Base-by-base conservation (phyloP, 2,888 invertebrate genomes). In the Dione vanillae region DNA sequence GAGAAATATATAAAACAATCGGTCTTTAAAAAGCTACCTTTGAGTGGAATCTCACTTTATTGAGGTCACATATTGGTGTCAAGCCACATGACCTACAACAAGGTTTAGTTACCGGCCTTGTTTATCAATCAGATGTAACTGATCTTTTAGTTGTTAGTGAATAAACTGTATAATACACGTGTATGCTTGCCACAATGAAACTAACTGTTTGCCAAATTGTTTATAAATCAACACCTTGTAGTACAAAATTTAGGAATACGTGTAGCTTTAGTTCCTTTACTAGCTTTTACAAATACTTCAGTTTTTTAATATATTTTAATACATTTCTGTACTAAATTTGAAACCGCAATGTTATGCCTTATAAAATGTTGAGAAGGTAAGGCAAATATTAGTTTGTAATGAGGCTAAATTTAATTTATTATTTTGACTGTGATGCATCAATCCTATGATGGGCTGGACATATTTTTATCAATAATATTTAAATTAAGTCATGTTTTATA, bases 41-140 rank as follows among this genome's bases (percentile, higher is more conserved):
- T 79, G 84, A 83, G 85, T 87, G 89, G 90, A 91, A 90, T 91
- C 80, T 82, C 82, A 83, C 82, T 85, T 80, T 82, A 91, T 89
- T 86, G 91, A 91, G 92, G 92, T 87, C 91, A 85, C 77, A 78
- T 80, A 82, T 80, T 80, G 68, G 71, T 72, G 86, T 77, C 84
- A 81, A 77, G 83, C 82, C 83, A 85, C 83, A 85, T 88, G 92
- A 89, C 91, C 92, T 85, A 91, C 82, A 89, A 85, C 86, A 78
- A 79, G 80, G 82, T 84, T 80, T 81, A 81, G 83, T 83, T 83
- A 77, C 80, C 83, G 87, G 85, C 89, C 91, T 88, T 82, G 27
- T 27, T 27, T 27, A 27, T 27, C 77, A 81, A 83, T 82, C 78
- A 78, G 81, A 82, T 82, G 80, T 83, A 66, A 59, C 80, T 77